Base-by-base conservation (phyloP, 1,140 invertebrate species). In the Euwallacea fornicatus region DNA sequence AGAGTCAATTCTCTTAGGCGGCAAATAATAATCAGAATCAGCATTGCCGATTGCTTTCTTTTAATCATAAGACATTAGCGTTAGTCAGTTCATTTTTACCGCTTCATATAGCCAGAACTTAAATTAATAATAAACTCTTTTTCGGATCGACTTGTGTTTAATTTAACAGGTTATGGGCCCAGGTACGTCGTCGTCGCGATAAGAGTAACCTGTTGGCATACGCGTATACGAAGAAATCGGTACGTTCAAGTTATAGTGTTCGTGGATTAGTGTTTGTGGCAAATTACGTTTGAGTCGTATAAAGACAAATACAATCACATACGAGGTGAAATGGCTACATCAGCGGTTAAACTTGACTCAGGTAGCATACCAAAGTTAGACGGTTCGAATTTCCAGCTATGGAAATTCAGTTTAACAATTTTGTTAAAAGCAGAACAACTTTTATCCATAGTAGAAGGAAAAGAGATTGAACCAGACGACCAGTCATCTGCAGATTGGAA, bases 371-470 rank as follows among this genome's bases (percentile, higher is more conserved):
- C 56, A 3, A 68, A 68, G 46, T 68, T 72, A 54, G 70, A 72
- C 62, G 70, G 70, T 1, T 61, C 64, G n/a, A 72, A 72, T 68
- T 72, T 73, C 58, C 66, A 69, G 13, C 60, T 56, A 55, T 71
- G 69, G 63, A 71, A 71, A 58, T 71, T 71, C 47, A 71, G 69
- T 60, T 13, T 71, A 11, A 66, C 33, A 6, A 71, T 71, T 69
- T 46, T 71, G 60, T 66, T 71, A 16, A 71, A 71, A 43, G 53
- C 60, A 58, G 53, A 71, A 44, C 66, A 71, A 2, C 33, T 71
- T 13, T 15, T 66, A 7, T 21, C 46, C 16, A 55, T 71, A 13
- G 62, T 71, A 7, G 44, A 71, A 58, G 64, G 69, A 58, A 66
- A 53, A 59, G 54, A 46, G 11, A 42, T 7, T 2, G 42, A 66